Conservation (phyloP, 2,888 invertebrate species). For the Aromia moschata region DNA sequence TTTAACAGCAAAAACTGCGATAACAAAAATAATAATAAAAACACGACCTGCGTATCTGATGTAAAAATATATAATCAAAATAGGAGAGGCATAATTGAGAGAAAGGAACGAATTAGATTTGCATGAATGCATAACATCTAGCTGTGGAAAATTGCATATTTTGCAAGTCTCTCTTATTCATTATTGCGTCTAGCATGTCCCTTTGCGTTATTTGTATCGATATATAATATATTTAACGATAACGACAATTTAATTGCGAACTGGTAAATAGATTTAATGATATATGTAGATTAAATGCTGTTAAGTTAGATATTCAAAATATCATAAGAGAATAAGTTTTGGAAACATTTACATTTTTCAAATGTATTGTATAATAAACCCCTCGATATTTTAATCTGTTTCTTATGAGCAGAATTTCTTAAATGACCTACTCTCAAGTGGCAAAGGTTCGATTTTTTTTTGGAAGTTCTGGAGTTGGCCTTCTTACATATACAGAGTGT, state of each 20-base stretch:
- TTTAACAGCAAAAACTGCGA: background rate
- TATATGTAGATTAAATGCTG: background rate
- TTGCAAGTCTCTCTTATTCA: constrained; percentile 1
- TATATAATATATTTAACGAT: background rate
- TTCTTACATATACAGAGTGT: no score
- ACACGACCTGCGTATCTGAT: background rate
- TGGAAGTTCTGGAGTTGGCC: no score
- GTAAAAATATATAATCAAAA: constrained; percentile 9
- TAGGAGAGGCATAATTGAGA: constrained; percentile 27
- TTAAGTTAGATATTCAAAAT: no score
- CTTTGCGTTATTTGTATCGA: background rate
- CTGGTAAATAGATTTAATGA: background rate
- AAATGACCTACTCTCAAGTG: no score
- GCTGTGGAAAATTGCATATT: constrained; percentile 26
- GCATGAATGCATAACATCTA: constrained; percentile 27
- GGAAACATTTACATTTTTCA: no score
- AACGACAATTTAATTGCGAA: background rate
- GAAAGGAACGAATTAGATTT: constrained; percentile 28
- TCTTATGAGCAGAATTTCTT: no score
- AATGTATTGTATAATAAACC: no score
- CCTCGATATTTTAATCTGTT: no score
- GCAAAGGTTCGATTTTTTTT: no score
- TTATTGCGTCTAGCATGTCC: constrained; percentile 1
- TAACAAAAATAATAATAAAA: background rate
- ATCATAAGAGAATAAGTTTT: no score